These are phyloP conservation scores for Portunus trituberculatus DNA, from an alignment of 1,140 invertebrate species.

Conservation along the genomic window DNA sequence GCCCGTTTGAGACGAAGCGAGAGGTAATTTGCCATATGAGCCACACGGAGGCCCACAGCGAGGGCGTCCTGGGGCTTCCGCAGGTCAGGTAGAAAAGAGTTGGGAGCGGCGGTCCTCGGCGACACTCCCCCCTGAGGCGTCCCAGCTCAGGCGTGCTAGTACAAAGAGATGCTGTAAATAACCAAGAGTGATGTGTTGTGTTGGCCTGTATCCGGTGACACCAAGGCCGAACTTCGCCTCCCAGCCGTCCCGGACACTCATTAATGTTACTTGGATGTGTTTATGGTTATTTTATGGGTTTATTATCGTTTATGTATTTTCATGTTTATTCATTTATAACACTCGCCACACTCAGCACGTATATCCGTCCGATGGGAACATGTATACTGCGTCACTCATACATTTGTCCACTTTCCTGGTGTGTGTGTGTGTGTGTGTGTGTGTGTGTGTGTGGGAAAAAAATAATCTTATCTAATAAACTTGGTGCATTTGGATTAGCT, in stretches of 20 bases:
- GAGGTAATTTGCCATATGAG: constrained; percentile 4
- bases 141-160: background rate
- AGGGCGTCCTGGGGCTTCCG: background rate
- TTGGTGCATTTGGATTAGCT: constrained; percentile 1
- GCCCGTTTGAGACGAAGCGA: constrained; percentile 27
- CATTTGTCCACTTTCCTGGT: background rate
- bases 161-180: constrained; percentile 14
- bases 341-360: background rate
- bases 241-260: background rate
- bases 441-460: background rate
- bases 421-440: constrained; percentile 31
- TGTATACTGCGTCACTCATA: background rate
- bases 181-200: background rate
- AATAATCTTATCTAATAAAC: background rate
- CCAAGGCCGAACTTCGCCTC: background rate
- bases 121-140: background rate
- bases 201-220: background rate
- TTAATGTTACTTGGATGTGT: background rate
- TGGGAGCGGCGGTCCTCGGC: background rate
- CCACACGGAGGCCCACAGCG: background rate
- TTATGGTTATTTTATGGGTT: background rate
- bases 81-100: background rate
- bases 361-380: background rate
- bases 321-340: background rate
- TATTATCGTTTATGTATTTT: background rate